Evolutionary conservation across 2,113 vertebrate species (phyloP), one percentile per base, ranked within the genome.

Genomic region (Brachirus orientalis): DNA sequence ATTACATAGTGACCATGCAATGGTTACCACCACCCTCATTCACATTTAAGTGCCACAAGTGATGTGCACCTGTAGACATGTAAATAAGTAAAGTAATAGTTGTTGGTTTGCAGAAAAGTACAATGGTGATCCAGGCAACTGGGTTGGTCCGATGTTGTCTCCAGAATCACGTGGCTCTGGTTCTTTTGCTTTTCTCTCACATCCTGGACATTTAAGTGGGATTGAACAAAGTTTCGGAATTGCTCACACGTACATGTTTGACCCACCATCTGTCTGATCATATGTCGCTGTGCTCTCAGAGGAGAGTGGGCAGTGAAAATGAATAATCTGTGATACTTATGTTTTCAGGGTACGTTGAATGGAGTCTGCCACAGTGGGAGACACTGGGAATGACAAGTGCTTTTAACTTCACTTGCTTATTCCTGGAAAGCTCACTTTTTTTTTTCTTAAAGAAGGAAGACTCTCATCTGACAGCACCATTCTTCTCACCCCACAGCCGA

Each of bases 401-500:
- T 81, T 77, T 79, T 63, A 72, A 71, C 59, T 43, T 70, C 13
- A 54, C 46, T 52, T 69, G 56, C 62, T 77, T 64, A 38, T 79
- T 79, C 65, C 57, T 69, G 37, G 60, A 86, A 81, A 63, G 16
- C 40, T 62, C 64, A 47, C 11, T 54, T 66, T 28, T 58, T 66
- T 28, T 58, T n/a, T 68, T 53, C n/a, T 28, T 1, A 22, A 33
- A 76, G 18, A 63, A 51, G 20, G 33, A 53, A 54, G 50, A 57
- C 43, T 70, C 41, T 28, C 28, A 50, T 66, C 47, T 70, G 65
- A 76, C 72, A 70, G 60, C 33, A 35, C 40, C 11, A 16, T 62
- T 56, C 38, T 43, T 19, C 44, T 20, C 8, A 28, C n/a, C 18
- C 10, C 20, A 66, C n/a, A 57, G 52, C 54, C 72, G 19, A 64